Evolutionary conservation across 2,888 invertebrate genomes (phyloP).

Genomic region (Abscondita cerata): DNA sequence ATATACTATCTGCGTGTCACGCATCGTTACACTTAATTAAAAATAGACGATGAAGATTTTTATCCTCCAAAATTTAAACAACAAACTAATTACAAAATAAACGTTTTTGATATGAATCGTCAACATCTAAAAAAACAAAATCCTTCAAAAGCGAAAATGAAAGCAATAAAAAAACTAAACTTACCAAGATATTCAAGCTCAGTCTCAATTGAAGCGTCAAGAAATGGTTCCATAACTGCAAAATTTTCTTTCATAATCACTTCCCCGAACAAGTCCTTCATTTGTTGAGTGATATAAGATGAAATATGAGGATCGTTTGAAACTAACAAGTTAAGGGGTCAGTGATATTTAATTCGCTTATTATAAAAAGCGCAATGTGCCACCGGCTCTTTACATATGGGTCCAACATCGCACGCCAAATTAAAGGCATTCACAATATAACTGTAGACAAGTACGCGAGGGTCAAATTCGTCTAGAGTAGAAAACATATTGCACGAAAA

Average conservation of each 20-base stretch:
- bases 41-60: too few species aligned
- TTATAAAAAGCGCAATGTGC: slow-evolving; percentile 91
- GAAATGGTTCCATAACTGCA: slow-evolving; percentile 95
- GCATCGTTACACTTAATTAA: too few species aligned
- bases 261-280: slow-evolving; percentile 74
- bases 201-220: slow-evolving; percentile 55
- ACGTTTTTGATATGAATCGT: too few species aligned
- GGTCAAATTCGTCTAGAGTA: slow-evolving; percentile 58
- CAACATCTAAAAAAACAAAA: too few species aligned
- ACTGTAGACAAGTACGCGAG: slow-evolving; percentile 66
- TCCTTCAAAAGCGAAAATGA: too few species aligned
- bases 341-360: slow-evolving; percentile 81
- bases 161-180: not conserved
- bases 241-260: slow-evolving; percentile 91
- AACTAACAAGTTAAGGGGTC: slow-evolving; percentile 7
- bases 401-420: slow-evolving; percentile 86
- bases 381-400: slow-evolving; percentile 96
- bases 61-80: too few species aligned
- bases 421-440: slow-evolving; percentile 86
- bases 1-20: too few species aligned
- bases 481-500: slow-evolving; percentile 67
- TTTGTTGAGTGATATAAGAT: slow-evolving; percentile 19
- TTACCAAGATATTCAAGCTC: slow-evolving; percentile 38
- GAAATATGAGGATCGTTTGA: slow-evolving; percentile 45
- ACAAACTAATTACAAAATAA: too few species aligned